Percentiles rank a stretch among this genome's conserved stretches.
Evolutionary conservation across 30 jellyfish, hydroid and myxozoan species (phyloP).

Genomic region (Clytia hemisphaerica): DNA sequence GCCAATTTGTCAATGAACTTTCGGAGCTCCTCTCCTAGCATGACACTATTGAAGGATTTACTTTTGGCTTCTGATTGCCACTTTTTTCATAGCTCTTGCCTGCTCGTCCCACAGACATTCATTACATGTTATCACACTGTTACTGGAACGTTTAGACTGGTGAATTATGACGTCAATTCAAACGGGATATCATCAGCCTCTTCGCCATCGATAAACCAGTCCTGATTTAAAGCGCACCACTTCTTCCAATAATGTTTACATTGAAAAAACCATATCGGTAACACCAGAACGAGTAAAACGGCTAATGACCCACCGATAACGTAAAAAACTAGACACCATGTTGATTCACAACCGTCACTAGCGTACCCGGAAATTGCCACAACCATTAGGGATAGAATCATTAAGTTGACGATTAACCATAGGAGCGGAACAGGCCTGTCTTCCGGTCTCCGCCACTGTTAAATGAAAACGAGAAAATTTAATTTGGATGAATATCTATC

Average conservation of each 20-base stretch:
- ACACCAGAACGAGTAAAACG: slow-evolving; percentile 77
- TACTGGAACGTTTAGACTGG: too few species aligned
- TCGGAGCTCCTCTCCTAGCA: too few species aligned
- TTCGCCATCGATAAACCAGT: slow-evolving; percentile 62
- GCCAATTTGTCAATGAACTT: too few species aligned
- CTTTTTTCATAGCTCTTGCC: too few species aligned
- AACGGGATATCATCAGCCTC: slow-evolving; percentile 23
- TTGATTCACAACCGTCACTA: slow-evolving; percentile 80
- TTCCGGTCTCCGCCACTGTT: slow-evolving; percentile 88
- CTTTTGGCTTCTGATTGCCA: too few species aligned
- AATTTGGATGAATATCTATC: too few species aligned
- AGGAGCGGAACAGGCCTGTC: slow-evolving; percentile 84
- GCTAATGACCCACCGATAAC: slow-evolving; percentile 90
- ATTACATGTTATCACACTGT: too few species aligned
- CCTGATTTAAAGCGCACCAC: slow-evolving; percentile 92
- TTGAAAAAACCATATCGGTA: slow-evolving; percentile 73
- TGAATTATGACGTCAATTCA: too few species aligned
- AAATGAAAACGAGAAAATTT: neutral
- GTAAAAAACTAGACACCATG: slow-evolving; percentile 86
- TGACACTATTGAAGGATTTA: too few species aligned
- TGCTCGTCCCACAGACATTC: too few species aligned
- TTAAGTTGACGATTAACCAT: slow-evolving; percentile 82
- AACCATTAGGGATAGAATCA: slow-evolving; percentile 65
- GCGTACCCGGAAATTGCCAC: slow-evolving; percentile 85
- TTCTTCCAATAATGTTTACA: slow-evolving; percentile 77